Conservation (phyloP, 1,140 invertebrate species). For the Gryon sp. region DNA sequence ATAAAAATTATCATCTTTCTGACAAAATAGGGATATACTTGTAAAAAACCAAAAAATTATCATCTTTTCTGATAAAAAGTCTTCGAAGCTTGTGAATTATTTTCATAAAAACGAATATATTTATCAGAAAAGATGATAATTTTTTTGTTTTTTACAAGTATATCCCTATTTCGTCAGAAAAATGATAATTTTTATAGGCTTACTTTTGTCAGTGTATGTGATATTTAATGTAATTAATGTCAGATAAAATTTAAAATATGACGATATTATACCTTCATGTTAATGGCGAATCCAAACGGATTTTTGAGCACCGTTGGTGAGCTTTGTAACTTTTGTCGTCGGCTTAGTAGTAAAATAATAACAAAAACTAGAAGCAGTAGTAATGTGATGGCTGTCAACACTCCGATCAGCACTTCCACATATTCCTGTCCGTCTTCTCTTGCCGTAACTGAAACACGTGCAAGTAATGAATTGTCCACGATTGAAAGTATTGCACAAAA, state of each 20-base stretch:
- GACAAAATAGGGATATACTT: no score
- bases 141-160: no score
- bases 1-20: no score
- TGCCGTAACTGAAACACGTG: conserved; percentile 80
- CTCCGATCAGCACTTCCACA: conserved; percentile 86
- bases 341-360: conserved; percentile 84
- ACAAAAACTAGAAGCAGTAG: conserved; percentile 84
- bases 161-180: no score
- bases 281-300: conserved; percentile 84
- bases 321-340: conserved; percentile 83
- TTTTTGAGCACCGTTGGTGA: conserved; percentile 83
- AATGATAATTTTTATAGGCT: no score
- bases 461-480: conserved; percentile 49
- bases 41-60: no score
- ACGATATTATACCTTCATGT: conserved; percentile 82
- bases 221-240: no score
- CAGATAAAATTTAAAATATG: background rate
- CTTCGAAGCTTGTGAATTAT: no score
- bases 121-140: no score
- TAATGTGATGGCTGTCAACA: conserved; percentile 86
- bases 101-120: no score
- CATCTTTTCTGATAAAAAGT: no score
- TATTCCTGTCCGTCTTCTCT: conserved; percentile 82
- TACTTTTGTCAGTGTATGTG: no score
- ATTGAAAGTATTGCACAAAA: conserved; percentile 43